Evolutionary conservation across 2,113 vertebrate genomes (phyloP), one percentile per base, ranked within the genome.

Genomic region (Siniperca knerii): DNA sequence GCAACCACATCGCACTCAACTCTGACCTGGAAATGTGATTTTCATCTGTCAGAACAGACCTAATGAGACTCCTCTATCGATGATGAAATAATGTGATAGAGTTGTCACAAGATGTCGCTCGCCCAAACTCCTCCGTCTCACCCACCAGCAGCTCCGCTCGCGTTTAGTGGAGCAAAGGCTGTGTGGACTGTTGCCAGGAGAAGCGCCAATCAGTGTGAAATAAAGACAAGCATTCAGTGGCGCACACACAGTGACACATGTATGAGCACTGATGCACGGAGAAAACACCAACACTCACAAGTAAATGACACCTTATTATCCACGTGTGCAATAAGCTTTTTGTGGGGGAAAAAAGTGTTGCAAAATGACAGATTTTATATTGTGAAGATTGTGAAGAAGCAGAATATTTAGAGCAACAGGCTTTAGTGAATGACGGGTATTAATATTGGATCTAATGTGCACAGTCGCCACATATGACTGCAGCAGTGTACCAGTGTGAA

Each of bases 81-180:
- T 87, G 87, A 35, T 91, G 81, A 91, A 90, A 91, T 86, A 83
- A 83, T 67, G 71, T 91, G 89, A 91, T 85, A 89, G 54, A 84
- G 81, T 60, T 86, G 84, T 90, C 89, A 85, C 58, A 68, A 81
- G 83, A 88, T 84, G 89, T 74, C 68, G 5, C 68, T 58, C 68
- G 75, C 52, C 66, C 20, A 9, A 57, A 64, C 73, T 48, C 77
- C 37, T 50, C 50, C 44, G 2, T 79, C 72, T 76, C 69, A 65
- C 77, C 62, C 68, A 21, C 64, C 61, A 54, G 55, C 82, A 64
- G 40, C 73, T 48, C 42, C n/a, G 0, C 37, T 70, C 23, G 20
- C 69, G 2, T 75, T 81, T 61, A 77, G 69, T 75, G 62, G 69
- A 85, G 81, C 40, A 61, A 88, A 74, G 79, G 79, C 77, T 77